Conservation (phyloP, 30 jellyfish, hydroid and myxozoan species). For the Phacellophora camtschatica region DNA sequence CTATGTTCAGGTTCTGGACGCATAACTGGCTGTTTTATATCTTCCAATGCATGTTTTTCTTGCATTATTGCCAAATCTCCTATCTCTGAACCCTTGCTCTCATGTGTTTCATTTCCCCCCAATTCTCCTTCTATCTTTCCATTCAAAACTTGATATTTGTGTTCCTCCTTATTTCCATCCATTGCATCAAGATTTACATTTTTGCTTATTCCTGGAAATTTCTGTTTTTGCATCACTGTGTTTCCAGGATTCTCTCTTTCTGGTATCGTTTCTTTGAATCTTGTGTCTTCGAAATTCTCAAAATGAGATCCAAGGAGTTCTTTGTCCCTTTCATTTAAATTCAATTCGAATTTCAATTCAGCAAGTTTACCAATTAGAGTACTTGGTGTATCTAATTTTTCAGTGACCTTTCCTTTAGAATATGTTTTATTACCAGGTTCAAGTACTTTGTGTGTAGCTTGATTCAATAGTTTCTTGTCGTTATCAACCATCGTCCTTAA, state of each 20-base stretch:
- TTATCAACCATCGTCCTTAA: conserved; percentile 42
- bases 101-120: background rate
- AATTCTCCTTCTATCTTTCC: conserved; percentile 46
- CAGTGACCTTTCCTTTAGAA: background rate
- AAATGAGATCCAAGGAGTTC: conserved; percentile 5
- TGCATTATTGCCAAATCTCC: conserved; percentile 7
- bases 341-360: background rate
- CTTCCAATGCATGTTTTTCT: background rate
- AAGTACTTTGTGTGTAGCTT: background rate
- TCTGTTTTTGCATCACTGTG: conserved; percentile 36
- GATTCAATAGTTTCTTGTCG: conserved; percentile 1
- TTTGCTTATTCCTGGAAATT: conserved; percentile 2
- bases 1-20: background rate
- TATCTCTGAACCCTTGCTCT: conserved; percentile 5
- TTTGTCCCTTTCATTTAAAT: background rate
- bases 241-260: conserved; percentile 54
- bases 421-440: background rate
- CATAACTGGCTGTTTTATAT: conserved; percentile 2
- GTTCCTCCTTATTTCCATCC: conserved; percentile 29
- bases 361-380: conserved; percentile 45
- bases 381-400: conserved; percentile 20
- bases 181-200: conserved; percentile 36
- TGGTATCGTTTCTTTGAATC: background rate
- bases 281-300: conserved; percentile 21
- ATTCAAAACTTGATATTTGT: conserved; percentile 10